These are phyloP conservation scores for Eidolon dupreanum DNA, from an alignment of 2,797 vertebrate genomes.

Conservation along the genomic window DNA sequence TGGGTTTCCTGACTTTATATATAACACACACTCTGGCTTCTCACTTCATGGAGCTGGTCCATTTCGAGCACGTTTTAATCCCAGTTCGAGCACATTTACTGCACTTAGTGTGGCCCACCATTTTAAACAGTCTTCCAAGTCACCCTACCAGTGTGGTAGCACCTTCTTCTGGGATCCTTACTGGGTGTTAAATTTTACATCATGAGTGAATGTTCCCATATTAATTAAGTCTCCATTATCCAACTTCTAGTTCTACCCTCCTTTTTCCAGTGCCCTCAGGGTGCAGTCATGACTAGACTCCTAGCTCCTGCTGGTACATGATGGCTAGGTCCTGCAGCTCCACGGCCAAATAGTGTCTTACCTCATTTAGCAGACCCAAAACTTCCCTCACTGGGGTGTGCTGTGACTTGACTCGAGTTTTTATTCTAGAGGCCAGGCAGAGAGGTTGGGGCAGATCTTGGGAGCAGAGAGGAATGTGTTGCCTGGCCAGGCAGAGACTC, in stretches of 20 bases:
- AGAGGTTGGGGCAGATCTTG: background rate
- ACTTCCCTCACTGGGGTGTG: background rate
- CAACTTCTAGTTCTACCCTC: background rate
- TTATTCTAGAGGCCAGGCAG: background rate
- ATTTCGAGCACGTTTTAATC: background rate
- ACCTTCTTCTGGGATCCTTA: background rate
- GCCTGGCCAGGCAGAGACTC: background rate
- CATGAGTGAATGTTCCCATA: background rate
- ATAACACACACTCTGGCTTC: background rate
- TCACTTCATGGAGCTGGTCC: background rate
- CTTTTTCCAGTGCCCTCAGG: background rate
- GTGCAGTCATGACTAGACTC: background rate
- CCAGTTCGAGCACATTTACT: background rate
- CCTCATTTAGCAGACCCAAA: background rate
- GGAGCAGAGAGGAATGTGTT: too few relatives aligned
- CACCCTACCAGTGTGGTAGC: background rate
- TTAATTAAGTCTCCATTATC: background rate
- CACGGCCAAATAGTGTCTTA: background rate
- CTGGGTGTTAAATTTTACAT: background rate
- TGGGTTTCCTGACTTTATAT: background rate
- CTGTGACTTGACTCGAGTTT: background rate
- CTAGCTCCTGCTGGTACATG: background rate
- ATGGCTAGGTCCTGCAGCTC: background rate
- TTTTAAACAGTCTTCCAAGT: background rate
- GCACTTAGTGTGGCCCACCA: background rate